Conservation (phyloP, 2,113 vertebrate genomes). For the Sus scrofa region T2T-Sscrofa CM000825.6:58362001-58362500, state of each 20-base stretch:
- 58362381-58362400: no score
- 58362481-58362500: neutral
- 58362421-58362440: neutral
- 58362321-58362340: no score
- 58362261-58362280: neutral
- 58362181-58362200: neutral
- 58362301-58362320: no score
- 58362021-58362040: slow-evolving; percentile 41
- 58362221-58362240: neutral
- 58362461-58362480: neutral
- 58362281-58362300: neutral
- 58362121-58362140: neutral
- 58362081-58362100: neutral
- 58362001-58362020: slow-evolving; percentile 46
- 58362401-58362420: no score
- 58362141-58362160: neutral
- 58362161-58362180: neutral
- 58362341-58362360: no score
- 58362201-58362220: neutral
- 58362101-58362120: neutral
- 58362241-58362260: neutral
- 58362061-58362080: neutral
- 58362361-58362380: no score
- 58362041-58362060: neutral
- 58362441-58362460: neutral